phyloP scores from a whole-genome alignment of 2,888 invertebrate genomes.

The Drosophila mayaguana region DNA sequence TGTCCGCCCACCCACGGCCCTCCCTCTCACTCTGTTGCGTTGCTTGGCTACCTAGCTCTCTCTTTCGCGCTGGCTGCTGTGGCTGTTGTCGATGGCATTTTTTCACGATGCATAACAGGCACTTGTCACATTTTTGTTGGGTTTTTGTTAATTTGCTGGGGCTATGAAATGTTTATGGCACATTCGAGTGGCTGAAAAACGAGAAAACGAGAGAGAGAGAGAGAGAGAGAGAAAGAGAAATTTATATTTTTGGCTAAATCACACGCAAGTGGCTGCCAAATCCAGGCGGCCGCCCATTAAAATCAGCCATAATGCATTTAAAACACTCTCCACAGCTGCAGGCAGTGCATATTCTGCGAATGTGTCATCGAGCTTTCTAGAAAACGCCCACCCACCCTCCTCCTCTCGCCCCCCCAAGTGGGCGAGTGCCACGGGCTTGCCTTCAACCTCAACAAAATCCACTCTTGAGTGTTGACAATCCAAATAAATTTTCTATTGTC shows the following conservation, averaged over 20 bases:
- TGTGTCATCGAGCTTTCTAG: neutral
- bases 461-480: neutral
- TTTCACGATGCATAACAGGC: slow-evolving; percentile 24
- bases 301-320: slow-evolving; percentile 17
- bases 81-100: slow-evolving; percentile 11
- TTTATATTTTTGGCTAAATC: slow-evolving; percentile 19
- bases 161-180: slow-evolving; percentile 45
- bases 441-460: neutral
- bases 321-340: neutral
- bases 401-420: neutral
- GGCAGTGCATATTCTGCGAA: neutral
- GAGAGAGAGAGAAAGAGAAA: neutral
- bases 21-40: neutral
- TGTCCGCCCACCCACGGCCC: neutral
- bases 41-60: neutral
- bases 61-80: neutral
- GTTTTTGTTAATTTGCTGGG: slow-evolving; percentile 35
- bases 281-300: slow-evolving; percentile 25
- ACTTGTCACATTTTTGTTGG: slow-evolving; percentile 38
- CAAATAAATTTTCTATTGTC: neutral
- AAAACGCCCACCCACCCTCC: neutral
- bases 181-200: slow-evolving; percentile 30
- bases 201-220: neutral
- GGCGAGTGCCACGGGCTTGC: neutral
- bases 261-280: slow-evolving; percentile 24